Evolutionary conservation across 35 echinoderm and acorn worm genomes (phyloP), one percentile per base, ranked within the genome.

Genomic region (Chiridota heheva): DNA sequence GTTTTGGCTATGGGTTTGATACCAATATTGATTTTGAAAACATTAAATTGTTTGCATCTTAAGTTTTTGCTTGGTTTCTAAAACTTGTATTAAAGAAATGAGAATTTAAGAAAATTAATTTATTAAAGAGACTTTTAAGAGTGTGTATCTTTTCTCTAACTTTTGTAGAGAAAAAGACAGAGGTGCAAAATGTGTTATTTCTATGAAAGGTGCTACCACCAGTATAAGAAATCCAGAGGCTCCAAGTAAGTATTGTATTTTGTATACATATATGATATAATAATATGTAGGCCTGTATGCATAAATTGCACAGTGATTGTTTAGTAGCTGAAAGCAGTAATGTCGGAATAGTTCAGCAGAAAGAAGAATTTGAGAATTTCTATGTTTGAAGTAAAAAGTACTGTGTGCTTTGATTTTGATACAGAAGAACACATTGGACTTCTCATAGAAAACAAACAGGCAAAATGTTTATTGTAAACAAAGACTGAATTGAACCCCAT

Each of bases 121-220:
- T 0, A 26, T 33, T 25, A 49, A 41, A 46, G 4, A 47, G 13
- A 25, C 10, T 33, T 74, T 20, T 10, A 10, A 17, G 42, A 24
- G 22, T 33, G 27, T 29, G 16, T 16, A 33, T 74, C 17, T 55
- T 72, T 62, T 28, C 55, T 57, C 41, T 73, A 10, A 46, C 51
- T 59, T 15, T 81, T 34, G 34, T 70, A 89, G 87, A 58, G 87
- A 89, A 83, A 89, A 89, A 43, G 87, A 89, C 2, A 72, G 87
- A 72, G 87, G 87, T 24, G 87, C 87, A 41, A 89, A 89, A 83
- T 72, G 67, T 72, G 69, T 83, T 20, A 60, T 89, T 51, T 59
- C 63, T 45, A 89, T 89, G 87, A 44, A 56, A 1, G 87, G 87
- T 51, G 40, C 87, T 34, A 69, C 63, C 3, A 89, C 87, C 6